Evolutionary conservation across 2,888 invertebrate species (phyloP).

Genomic region (Cyrtodaria siliqua): DNA sequence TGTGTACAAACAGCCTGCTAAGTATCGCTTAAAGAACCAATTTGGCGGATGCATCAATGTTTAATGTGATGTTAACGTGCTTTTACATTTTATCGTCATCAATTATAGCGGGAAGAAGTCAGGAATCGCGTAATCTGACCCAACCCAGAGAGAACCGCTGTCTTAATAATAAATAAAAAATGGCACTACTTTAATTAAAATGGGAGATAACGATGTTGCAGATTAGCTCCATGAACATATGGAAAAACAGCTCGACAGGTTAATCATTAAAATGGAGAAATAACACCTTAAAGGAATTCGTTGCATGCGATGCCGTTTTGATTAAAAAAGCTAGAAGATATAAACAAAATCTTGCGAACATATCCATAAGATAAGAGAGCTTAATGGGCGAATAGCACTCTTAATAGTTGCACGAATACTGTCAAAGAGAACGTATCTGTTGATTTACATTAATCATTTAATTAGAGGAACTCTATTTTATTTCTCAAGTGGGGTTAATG

Average conservation of each 20-base stretch:
- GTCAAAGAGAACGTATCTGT: too few relatives aligned
- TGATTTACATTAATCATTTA: too few relatives aligned
- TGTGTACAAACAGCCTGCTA: conserved; percentile 43
- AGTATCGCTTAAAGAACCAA: conserved; percentile 54
- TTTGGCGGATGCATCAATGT: conserved; percentile 49
- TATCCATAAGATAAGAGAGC: too few relatives aligned
- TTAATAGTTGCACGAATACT: too few relatives aligned
- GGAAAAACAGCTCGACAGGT: conserved; percentile 12
- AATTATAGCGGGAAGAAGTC: neutral
- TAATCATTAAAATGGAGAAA: too few relatives aligned
- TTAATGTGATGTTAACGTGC: conserved; percentile 49
- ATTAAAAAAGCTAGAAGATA: too few relatives aligned
- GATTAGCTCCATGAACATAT: conserved; percentile 33
- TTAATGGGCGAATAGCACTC: too few relatives aligned
- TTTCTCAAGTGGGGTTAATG: too few relatives aligned
- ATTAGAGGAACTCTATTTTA: too few relatives aligned
- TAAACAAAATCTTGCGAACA: too few relatives aligned
- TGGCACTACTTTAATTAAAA: conserved; percentile 32
- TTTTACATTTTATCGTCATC: conserved; percentile 55
- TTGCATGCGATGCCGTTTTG: too few relatives aligned
- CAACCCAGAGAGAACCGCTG: neutral
- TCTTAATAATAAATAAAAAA: conserved; percentile 24
- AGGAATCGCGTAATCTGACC: neutral
- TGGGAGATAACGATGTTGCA: conserved; percentile 10
- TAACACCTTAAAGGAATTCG: too few relatives aligned